Evolutionary conservation across 2,113 vertebrate species (phyloP), one percentile per base, ranked within the genome.

Genomic region (Hippocampus barbouri): DNA sequence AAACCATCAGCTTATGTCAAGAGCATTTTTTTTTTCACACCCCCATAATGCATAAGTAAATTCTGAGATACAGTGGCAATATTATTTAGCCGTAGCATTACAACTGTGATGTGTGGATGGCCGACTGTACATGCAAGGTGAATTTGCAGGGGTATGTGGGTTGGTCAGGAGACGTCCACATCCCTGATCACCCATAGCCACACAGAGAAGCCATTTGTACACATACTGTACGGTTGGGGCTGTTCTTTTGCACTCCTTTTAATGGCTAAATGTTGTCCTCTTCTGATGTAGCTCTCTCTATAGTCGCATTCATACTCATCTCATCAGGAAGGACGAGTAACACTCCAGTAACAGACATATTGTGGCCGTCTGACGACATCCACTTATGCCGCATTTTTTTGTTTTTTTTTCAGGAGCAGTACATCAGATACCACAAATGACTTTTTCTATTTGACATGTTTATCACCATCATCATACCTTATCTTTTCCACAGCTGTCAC

Each of bases 11-110:
- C 27, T 74, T 70, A 57, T 75, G 79, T 83, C 68, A 74, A 8
- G 77, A 75, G 70, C 76, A 71, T 73, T 69, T 80, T 69, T 79
- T 74, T 62, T 72, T 70, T 34, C 5, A 34, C 30, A 4, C 30
- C 57, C 51, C 51, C 38, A 30, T 12, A 60, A 30, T 27, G n/a
- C 64, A 73, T 57, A 47, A 66, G 43, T 40, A 76, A 20, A 70
- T 69, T 70, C 49, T 62, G 25, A 74, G 71, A 70, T 70, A 71
- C 56, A 84, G 23, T 53, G 59, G 53, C 38, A 59, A 54, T 71
- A 25, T 47, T 71, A 30, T 51, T 18, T 70, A 7, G 53, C 14
- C 21, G 64, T n/a, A 34, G 25, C 14, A 62, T 69, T 57, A 30
- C 20, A 68, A 43, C 51, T 66, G 53, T 51, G 4, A 7, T 66